Percentiles rank a stretch among this genome's conserved stretches.
These are phyloP conservation scores for Cantharis rufa DNA, from an alignment of 2,888 invertebrate species.

Conservation along the genomic window DNA sequence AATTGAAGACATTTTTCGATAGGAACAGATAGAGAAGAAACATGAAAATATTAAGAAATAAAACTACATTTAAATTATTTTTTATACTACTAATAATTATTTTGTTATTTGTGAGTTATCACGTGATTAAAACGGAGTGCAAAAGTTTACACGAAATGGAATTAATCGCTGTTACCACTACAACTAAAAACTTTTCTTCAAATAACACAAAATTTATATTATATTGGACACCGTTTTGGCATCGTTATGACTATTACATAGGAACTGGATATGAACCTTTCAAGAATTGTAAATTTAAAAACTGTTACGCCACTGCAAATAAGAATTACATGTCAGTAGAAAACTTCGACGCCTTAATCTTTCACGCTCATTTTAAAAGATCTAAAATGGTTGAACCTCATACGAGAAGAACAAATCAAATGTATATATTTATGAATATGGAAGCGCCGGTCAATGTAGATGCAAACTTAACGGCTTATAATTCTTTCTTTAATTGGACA, in stretches of 20 bases:
- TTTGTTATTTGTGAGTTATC: too few species aligned
- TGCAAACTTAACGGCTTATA: constrained; percentile 36
- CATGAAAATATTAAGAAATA: too few species aligned
- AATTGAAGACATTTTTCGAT: too few species aligned
- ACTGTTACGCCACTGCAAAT: constrained; percentile 56
- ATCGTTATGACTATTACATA: constrained; percentile 32
- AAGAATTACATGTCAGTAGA: constrained; percentile 49
- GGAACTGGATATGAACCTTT: constrained; percentile 38
- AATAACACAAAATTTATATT: constrained; percentile 27
- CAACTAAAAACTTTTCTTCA: not conserved
- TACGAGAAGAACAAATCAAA: constrained; percentile 52
- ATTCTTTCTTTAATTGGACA: constrained; percentile 61
- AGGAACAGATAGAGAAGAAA: too few species aligned
- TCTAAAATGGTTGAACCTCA: constrained; percentile 45
- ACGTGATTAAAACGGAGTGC: too few species aligned
- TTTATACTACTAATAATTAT: too few species aligned
- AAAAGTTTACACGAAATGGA: too few species aligned
- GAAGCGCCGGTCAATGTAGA: constrained; percentile 54
- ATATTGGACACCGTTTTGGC: constrained; percentile 41
- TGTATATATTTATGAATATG: constrained; percentile 58
- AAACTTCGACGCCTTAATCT: constrained; percentile 60
- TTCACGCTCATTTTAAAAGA: constrained; percentile 53
- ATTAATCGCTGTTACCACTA: too few species aligned
- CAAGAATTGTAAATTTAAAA: constrained; percentile 48
- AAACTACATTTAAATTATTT: too few species aligned